Evolutionary conservation across 2,888 invertebrate genomes (phyloP), one percentile per base, ranked within the genome.

Genomic region (Caenorhabditis sp.): DNA sequence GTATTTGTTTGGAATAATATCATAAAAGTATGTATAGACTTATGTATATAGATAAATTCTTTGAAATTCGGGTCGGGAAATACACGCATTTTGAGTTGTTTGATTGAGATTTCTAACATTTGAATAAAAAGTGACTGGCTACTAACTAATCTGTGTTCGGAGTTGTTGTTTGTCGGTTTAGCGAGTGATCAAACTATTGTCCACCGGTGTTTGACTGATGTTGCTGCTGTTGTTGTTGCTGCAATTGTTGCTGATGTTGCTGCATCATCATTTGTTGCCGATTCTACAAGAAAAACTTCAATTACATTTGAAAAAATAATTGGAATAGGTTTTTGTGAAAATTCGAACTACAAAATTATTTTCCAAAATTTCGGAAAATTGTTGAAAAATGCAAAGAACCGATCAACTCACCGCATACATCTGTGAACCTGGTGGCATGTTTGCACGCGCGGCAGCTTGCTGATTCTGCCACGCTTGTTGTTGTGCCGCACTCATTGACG

Each of bases 221-320:
- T 31, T 54, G 57, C 14, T 71, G 67, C 27, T 60, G 65, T 23
- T 72, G 71, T 31, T 57, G 37, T n/a, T 71, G 67, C 27, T 59
- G 65, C 50, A 58, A 49, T 51, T 63, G 62, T 51, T 67, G 70
- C 27, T 71, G 70, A 26, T 58, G 62, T 62, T 61, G 61, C 59
- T 58, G 54, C 66, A 71, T 64, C 63, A 67, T 67, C 27, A 57
- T 50, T 19, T 61, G 57, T 58, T 70, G 71, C 2, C 71, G 72
- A 36, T 68, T 72, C 49, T 72, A 62, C 37, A 67, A 67, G 58
- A 67, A 26, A 26, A 26, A 10, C 2, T 26, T 55, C 1, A 27
- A 26, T 55, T 26, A n/a, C 17, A 55, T 6, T 17, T 17, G 2
- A 21, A 61, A 58, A 54, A 58, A 43, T 17, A 55, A 21, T 51